Conservation (phyloP, 2,113 vertebrate species). For the Fregetta grallaria region DNA sequence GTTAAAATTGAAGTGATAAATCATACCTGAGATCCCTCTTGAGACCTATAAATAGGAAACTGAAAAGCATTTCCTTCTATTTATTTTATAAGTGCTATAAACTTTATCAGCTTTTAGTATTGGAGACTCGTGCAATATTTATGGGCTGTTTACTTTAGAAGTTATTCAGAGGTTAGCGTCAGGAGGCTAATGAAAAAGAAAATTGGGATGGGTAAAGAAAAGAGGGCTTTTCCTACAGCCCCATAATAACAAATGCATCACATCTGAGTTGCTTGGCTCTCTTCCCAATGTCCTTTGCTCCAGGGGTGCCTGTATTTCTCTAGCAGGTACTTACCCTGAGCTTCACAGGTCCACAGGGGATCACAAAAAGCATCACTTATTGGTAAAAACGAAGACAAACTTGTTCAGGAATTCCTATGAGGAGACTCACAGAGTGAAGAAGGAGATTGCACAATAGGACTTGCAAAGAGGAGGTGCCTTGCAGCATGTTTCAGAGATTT, state of each 20-base stretch:
- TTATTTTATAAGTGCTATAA: constrained; percentile 84
- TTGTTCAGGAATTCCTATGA: neutral
- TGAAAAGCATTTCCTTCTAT: constrained; percentile 80
- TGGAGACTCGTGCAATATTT: constrained; percentile 78
- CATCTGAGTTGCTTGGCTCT: constrained; percentile 36
- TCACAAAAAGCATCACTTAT: constrained; percentile 4
- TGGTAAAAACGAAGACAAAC: neutral
- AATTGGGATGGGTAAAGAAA: constrained; percentile 56
- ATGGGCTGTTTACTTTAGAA: constrained; percentile 75
- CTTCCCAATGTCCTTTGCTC: constrained; percentile 18
- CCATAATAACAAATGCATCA: constrained; percentile 43
- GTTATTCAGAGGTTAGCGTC: constrained; percentile 75
- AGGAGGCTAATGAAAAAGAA: constrained; percentile 77
- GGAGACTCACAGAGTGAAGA: neutral
- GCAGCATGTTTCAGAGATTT: neutral
- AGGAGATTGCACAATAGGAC: neutral
- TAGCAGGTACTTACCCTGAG: constrained; percentile 7
- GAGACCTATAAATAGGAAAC: constrained; percentile 78
- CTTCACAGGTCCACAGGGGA: constrained; percentile 1
- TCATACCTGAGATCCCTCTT: constrained; percentile 73
- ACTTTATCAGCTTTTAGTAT: constrained; percentile 82
- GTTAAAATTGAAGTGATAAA: constrained; percentile 80
- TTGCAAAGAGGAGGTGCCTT: neutral
- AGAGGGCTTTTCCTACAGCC: constrained; percentile 54
- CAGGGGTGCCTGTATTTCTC: neutral